Conservation (phyloP, 2,888 invertebrate genomes). For the Eurois occulta region DNA sequence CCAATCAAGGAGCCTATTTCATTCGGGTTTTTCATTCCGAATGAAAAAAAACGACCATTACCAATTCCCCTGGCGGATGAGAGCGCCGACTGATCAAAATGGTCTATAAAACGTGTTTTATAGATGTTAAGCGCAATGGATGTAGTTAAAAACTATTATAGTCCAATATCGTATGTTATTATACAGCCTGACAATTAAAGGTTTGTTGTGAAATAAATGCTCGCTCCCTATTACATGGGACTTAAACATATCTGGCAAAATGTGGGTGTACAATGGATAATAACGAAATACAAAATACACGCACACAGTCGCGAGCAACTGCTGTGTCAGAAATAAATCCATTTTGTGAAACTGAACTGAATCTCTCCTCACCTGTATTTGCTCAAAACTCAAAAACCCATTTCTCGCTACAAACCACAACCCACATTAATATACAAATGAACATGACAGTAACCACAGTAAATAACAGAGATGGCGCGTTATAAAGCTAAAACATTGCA, state of each 20-base stretch:
- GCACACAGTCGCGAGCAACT: neutral
- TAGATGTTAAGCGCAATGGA: neutral
- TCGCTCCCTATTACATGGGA: too few relatives aligned
- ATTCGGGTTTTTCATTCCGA: neutral
- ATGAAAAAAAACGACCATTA: slow-evolving; percentile 28
- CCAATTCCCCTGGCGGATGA: neutral
- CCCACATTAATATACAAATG: slow-evolving; percentile 23
- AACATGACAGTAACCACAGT: slow-evolving; percentile 29
- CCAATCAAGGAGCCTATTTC: slow-evolving; percentile 33
- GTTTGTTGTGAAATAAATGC: neutral
- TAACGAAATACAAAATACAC: neutral
- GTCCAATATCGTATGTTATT: neutral
- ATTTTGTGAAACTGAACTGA: neutral
- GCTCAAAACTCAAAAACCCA: neutral
- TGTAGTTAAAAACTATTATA: slow-evolving; percentile 19
- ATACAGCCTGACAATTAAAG: neutral
- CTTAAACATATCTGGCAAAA: too few relatives aligned
- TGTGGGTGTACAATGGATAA: neutral
- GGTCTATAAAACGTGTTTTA: slow-evolving; percentile 14
- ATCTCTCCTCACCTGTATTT: neutral
- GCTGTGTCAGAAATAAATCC: too few relatives aligned
- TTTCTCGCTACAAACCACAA: slow-evolving; percentile 8
- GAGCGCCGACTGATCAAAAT: slow-evolving; percentile 31
- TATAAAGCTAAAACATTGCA: slow-evolving; percentile 49
- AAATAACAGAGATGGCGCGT: slow-evolving; percentile 15